phyloP scores from a whole-genome alignment of 1,140 invertebrate genomes.

The Colletes latitarsis region DNA sequence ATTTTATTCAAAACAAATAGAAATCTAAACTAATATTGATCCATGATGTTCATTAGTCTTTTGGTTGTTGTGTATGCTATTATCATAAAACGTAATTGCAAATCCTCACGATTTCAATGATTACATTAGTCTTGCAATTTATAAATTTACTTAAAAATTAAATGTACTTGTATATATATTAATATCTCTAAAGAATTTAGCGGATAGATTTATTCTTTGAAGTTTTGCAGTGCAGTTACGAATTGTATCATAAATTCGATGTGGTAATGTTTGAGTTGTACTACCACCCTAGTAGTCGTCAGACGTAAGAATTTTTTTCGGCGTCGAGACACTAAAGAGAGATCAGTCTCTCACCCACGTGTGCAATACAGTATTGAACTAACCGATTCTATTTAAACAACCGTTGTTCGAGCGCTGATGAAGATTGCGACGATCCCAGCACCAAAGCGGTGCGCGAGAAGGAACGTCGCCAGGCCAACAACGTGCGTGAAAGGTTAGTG shows the following conservation, averaged over 20 bases:
- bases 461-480: constrained; percentile 98
- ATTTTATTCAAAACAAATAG: no score
- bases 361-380: constrained; percentile 59
- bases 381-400: constrained; percentile 79
- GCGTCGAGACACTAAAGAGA: background rate
- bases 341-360: background rate
- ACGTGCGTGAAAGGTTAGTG: constrained; percentile 97
- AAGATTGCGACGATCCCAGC: constrained; percentile 91
- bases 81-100: no score
- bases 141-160: no score
- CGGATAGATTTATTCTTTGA: no score
- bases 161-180: no score
- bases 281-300: background rate
- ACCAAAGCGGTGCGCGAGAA: constrained; percentile 97
- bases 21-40: no score
- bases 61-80: no score
- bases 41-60: no score
- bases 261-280: background rate
- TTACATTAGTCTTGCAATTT: no score
- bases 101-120: no score
- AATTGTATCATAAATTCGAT: background rate
- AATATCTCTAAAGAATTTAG: no score
- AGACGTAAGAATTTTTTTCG: background rate
- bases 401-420: constrained; percentile 88
- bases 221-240: no score